Conservation (phyloP, 2,113 vertebrate species). For the Entelurus aequoreus region DNA sequence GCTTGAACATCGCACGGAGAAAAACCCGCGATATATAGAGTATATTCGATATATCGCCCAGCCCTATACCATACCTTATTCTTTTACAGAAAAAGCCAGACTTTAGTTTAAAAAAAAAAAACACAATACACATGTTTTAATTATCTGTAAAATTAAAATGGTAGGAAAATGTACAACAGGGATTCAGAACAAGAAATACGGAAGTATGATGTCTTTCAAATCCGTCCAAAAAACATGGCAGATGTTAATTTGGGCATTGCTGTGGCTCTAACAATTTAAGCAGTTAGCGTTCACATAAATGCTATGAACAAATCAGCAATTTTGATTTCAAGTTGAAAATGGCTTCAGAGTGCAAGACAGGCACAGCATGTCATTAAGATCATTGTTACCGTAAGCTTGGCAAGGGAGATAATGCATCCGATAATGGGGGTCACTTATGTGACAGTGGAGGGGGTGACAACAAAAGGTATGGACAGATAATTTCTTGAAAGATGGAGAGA, state of each 20-base stretch:
- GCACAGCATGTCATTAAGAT: slow-evolving; percentile 22
- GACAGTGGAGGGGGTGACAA: slow-evolving; percentile 24
- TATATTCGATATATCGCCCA: no score
- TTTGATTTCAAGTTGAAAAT: slow-evolving; percentile 10
- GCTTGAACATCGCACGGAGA: no score
- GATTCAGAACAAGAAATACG: no score
- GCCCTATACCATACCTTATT: no score
- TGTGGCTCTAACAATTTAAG: not conserved
- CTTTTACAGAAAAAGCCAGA: no score
- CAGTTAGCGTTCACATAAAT: not conserved
- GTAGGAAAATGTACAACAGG: no score
- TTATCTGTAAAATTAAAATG: not conserved
- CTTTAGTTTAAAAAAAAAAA: no score
- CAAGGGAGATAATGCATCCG: slow-evolving; percentile 17
- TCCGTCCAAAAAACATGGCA: not conserved
- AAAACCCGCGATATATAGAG: no score
- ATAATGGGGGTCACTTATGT: slow-evolving; percentile 23
- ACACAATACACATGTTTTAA: no score
- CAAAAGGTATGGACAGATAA: slow-evolving; percentile 26
- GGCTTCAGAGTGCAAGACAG: not conserved
- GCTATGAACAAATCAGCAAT: not conserved
- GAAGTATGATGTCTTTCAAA: not conserved
- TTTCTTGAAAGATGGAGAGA: slow-evolving; percentile 21
- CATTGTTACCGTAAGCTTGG: slow-evolving; percentile 14
- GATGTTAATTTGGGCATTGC: not conserved